Percentiles rank a stretch among this genome's conserved stretches.
phyloP scores from a whole-genome alignment of 2,113 vertebrate genomes.

The Python bivittatus region DNA sequence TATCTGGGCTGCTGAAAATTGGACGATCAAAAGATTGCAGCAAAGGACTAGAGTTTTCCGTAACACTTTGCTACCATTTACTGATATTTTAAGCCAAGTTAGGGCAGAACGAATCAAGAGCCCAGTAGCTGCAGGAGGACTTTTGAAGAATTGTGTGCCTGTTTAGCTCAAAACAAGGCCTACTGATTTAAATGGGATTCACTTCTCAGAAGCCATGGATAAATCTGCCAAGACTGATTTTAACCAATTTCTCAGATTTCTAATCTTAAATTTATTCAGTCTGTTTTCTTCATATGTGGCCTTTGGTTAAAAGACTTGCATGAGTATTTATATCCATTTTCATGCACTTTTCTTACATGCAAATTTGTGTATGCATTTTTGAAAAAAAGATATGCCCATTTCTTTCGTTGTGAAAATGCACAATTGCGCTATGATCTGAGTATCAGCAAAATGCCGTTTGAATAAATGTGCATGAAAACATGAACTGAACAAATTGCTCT shows the following conservation, averaged over 20 bases:
- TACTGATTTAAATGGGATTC: neutral
- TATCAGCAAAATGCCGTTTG: neutral
- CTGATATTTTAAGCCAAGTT: neutral
- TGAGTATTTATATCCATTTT: neutral
- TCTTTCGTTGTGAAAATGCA: neutral
- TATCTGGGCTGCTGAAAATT: neutral
- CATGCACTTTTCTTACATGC: neutral
- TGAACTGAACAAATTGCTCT: neutral
- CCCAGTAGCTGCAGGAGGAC: neutral
- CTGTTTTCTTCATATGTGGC: neutral
- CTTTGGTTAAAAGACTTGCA: neutral
- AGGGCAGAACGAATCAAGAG: neutral
- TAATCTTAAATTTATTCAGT: neutral
- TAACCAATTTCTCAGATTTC: neutral
- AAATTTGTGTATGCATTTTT: neutral
- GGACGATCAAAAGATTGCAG: neutral
- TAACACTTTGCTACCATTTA: neutral
- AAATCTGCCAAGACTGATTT: neutral
- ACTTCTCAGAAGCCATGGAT: neutral
- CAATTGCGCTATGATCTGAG: neutral
- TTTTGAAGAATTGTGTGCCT: neutral
- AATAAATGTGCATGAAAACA: neutral
- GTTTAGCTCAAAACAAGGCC: neutral
- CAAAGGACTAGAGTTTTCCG: neutral
- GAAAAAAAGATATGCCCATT: neutral